Evolutionary conservation across 2,888 invertebrate genomes (phyloP), one percentile per base, ranked within the genome.

Genomic region (Himalopsyche anomala): DNA sequence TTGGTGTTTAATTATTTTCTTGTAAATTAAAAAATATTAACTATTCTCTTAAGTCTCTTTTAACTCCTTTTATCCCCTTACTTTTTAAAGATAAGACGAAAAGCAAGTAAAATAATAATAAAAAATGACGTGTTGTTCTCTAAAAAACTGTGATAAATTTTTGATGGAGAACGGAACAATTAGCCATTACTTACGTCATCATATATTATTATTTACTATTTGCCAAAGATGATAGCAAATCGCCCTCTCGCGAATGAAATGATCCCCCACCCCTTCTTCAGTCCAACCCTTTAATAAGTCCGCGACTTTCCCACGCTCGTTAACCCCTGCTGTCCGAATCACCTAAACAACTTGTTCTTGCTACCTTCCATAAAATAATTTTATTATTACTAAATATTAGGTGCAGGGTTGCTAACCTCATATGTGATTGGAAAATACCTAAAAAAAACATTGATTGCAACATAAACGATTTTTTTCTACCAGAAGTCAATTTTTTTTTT

Each of bases 141-240:
- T 4, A 51, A 51, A 51, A 15, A 4, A 15, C 3, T 51, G 12
- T 51, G 2, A 51, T 5, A 15, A 4, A 3, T 62, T 36, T 74
- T 74, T 38, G 4, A 12, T 15, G 15, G 28, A 74, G 8, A 15
- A 38, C 74, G 74, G 38, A 74, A 74, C 51, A 15, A 15, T 74
- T 36, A 12, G 15, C 74, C 36, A 12, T 5, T 36, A 12, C 28
- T 36, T 74, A 28, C 5, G 69, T 28, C 28, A 28, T 28, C 19
- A 36, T 74, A 15, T 51, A 51, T 12, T 15, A 15, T 51, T 51
- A 74, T 74, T 74, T 19, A 38, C 74, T 74, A 74, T 74, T 74
- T 36, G 74, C 74, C 28, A 74, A 74, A 74, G 74, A 74, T 74
- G 36, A 74, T 74, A 38, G 74, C 74, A 74, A 74, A 74, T 74